A percentile compares a stretch with the other conserved stretches of the same genome.
Evolutionary conservation across 2,797 vertebrate species (phyloP).

Genomic region (Pterois miles): DNA sequence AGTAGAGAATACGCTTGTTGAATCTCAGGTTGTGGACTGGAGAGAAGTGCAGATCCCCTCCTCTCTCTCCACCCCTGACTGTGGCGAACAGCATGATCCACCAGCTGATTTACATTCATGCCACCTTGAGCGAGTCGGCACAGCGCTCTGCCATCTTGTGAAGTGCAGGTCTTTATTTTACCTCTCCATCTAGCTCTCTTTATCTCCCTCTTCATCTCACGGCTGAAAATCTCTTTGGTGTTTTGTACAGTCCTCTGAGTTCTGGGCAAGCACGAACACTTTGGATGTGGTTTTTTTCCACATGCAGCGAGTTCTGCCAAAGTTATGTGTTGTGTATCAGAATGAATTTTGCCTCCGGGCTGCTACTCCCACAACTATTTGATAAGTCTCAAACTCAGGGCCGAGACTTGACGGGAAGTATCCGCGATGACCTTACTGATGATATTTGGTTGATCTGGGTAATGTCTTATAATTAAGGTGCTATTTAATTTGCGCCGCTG

Average conservation of each 20-base stretch:
- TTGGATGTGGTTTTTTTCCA: slow-evolving; percentile 7
- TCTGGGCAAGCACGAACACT: slow-evolving; percentile 27
- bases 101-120: slow-evolving; percentile 66
- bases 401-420: slow-evolving; percentile 50
- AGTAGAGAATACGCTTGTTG: neutral
- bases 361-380: slow-evolving; percentile 43
- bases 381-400: slow-evolving; percentile 37
- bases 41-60: slow-evolving; percentile 5
- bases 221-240: slow-evolving; percentile 48
- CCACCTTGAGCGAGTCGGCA: slow-evolving; percentile 14
- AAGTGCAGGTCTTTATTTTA: slow-evolving; percentile 70
- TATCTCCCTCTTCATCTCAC: slow-evolving; percentile 53
- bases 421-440: slow-evolving; percentile 35
- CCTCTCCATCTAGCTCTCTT: slow-evolving; percentile 53
- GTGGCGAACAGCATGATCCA: slow-evolving; percentile 61
- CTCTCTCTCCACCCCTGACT: slow-evolving; percentile 38
- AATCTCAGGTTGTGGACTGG: slow-evolving; percentile 28
- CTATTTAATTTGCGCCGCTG: slow-evolving; percentile 37
- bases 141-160: slow-evolving; percentile 57
- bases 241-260: slow-evolving; percentile 49
- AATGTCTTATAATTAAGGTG: slow-evolving; percentile 39
- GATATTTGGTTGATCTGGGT: slow-evolving; percentile 27
- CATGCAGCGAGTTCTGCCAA: slow-evolving; percentile 29
- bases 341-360: slow-evolving; percentile 51
- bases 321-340: slow-evolving; percentile 46